Conservation (phyloP, 2,888 invertebrate species). For the Drosophila nr. fundita region DNA sequence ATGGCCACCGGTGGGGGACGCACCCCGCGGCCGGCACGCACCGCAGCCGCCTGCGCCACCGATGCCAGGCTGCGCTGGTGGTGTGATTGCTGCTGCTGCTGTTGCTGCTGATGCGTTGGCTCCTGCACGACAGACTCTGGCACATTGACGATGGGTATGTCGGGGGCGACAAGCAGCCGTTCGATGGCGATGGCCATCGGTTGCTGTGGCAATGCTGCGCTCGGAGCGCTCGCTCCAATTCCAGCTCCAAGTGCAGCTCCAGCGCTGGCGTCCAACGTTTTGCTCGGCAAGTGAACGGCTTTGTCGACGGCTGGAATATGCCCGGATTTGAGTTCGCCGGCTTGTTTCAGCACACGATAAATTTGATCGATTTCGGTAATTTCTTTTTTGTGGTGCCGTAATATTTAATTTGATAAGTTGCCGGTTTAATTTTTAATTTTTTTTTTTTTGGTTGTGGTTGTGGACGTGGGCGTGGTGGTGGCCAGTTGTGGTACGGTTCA, state of each 20-base stretch:
- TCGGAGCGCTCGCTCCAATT: constrained; percentile 20
- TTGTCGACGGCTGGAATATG: constrained; percentile 83
- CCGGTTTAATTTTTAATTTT: constrained; percentile 38
- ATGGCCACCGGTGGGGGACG: constrained; percentile 82
- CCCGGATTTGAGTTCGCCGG: constrained; percentile 92
- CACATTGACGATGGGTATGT: constrained; percentile 84
- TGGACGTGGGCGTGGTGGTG: constrained; percentile 51
- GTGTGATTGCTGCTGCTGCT: constrained; percentile 39
- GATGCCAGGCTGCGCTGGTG: constrained; percentile 74
- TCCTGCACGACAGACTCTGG: constrained; percentile 79
- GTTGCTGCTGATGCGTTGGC: constrained; percentile 35
- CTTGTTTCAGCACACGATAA: constrained; percentile 97
- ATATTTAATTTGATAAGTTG: constrained; percentile 57
- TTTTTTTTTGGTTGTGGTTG: constrained; percentile 33
- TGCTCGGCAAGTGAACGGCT: constrained; percentile 77
- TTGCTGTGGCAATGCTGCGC: constrained; percentile 29
- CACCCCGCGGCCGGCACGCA: constrained; percentile 77
- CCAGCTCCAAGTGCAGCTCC: constrained; percentile 29
- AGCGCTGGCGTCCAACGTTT: constrained; percentile 57
- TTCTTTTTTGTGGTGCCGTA: constrained; percentile 76
- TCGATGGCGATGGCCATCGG: constrained; percentile 40
- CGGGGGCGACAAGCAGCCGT: constrained; percentile 55
- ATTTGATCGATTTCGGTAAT: constrained; percentile 93
- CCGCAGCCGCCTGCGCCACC: constrained; percentile 73
- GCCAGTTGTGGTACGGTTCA: constrained; percentile 50